Evolutionary conservation across 2,888 invertebrate genomes (phyloP), one percentile per base, ranked within the genome.

Genomic region (Eupithecia abbreviata): DNA sequence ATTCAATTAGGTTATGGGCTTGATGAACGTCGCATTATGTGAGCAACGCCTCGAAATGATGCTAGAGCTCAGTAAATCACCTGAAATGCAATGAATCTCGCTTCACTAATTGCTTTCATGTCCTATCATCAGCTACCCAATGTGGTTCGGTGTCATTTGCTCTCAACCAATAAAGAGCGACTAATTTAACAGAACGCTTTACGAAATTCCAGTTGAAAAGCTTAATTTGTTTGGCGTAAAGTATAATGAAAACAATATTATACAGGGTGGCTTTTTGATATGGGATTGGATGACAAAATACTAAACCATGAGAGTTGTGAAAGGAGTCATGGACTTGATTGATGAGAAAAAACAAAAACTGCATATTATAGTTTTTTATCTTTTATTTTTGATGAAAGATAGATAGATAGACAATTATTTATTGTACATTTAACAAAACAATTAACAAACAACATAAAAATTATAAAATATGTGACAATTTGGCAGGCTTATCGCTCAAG

Each of bases 161-260:
- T 45, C 47, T n/a, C 45, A 45, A 45, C 69, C 69, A 69, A 69
- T 49, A 68, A 68, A 71, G 71, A 41, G 15, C 73, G 55, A 55
- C 71, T 13, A 45, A 62, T 73, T 67, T 66, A 67, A 67, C 67
- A 73, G 18, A 77, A 51, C 68, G 30, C 66, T 55, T 18, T 45
- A 71, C 72, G 72, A 66, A 71, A 41, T 65, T 72, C 58, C 15
- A 43, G 43, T 30, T 51, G 41, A 68, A 77, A 72, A 73, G 62
- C 45, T 68, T 70, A 18, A 75, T 73, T 75, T 66, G 47, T 65
- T 71, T 49, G 71, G 58, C 41, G 58, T 58, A 70, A 77, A 69
- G 72, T 42, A 72, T 41, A 77, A 77, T 75, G 62, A 68, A 75
- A 75, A 71, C 71, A 71, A 71, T 73, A 77, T 74, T 72, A 69